Evolutionary conservation across 1,140 invertebrate species (phyloP), one percentile per base, ranked within the genome.

Genomic region (Matsumurasca onukii): DNA sequence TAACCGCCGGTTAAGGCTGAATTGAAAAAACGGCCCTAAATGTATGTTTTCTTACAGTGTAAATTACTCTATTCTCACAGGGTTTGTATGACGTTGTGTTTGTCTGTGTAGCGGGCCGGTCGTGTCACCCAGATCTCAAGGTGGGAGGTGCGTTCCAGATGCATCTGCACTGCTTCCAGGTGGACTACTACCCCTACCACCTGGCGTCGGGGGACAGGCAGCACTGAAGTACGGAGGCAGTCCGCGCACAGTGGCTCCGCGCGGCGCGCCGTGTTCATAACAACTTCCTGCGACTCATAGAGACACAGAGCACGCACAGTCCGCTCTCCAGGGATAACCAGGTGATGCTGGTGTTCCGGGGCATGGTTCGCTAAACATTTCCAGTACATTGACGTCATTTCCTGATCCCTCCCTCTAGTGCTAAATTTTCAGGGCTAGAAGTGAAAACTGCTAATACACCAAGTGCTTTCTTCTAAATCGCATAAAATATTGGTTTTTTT

Each of bases 101-200:
- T 68, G 71, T 52, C 52, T 75, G 75, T 78, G 22, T 72, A 93
- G 92, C 85, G 80, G 92, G 92, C 3, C 83, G 92, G 71, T 95
- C 92, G 0, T 84, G 85, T 62, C 89, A 94, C 84, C 92, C 93
- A 0, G 88, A 92, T 61, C 78, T 97, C 49, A 88, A 91, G 73
- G 90, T 92, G 69, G 96, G 96, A 22, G 97, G 94, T 2, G 94
- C 96, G n/a, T 81, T 99, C 67, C 97, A 98, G 82, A 89, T 99
- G 45, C 91, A 91, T 3, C 78, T 99, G 24, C 85, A 88, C n/a
- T 86, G 90, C 77, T 90, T 99, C 77, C 90, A 95, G 78, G 82
- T 98, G 12, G 97, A 99, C 80, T 93, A 95, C 77, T 99, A 99
- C 83, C 97, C 97, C 0, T 98, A 97, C 83, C 95, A 98, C 80